These are phyloP conservation scores for Phataginus tetradactyla DNA, from an alignment of 2,797 vertebrate species.

Conservation along the genomic window DNA sequence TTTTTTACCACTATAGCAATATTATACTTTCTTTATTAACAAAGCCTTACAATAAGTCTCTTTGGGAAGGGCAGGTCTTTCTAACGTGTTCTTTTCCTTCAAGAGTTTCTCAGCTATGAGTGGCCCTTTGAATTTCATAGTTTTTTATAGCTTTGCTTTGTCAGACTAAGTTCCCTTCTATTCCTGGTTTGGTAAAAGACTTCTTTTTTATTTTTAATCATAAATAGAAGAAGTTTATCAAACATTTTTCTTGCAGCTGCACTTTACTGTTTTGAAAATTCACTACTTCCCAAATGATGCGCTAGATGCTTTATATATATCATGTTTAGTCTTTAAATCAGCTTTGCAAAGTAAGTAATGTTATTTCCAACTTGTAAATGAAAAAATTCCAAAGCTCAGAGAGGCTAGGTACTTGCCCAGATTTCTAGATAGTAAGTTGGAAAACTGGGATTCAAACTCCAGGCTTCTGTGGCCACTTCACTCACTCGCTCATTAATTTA, in stretches of 20 bases:
- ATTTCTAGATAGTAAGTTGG: background rate
- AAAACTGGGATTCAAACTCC: background rate
- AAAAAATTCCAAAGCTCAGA: background rate
- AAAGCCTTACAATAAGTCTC: background rate
- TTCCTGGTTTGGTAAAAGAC: background rate
- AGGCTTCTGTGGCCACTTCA: background rate
- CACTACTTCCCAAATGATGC: background rate
- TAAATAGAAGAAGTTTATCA: background rate
- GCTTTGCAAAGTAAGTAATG: background rate
- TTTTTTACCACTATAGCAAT: background rate
- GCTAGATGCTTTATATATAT: background rate
- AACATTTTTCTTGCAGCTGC: background rate
- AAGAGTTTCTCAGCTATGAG: background rate
- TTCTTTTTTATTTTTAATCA: background rate
- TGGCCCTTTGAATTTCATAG: background rate
- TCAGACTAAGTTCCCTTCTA: slow-evolving; percentile 2
- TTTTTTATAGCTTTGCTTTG: slow-evolving; percentile 27
- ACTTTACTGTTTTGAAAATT: background rate
- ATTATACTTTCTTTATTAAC: background rate
- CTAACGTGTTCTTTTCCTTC: background rate
- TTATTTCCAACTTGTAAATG: background rate
- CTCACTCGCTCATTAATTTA: background rate
- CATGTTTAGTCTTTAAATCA: background rate
- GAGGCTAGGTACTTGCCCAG: background rate
- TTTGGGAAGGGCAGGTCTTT: background rate